phyloP scores from a whole-genome alignment of 2,888 invertebrate genomes.

The Hedya salicella region DNA sequence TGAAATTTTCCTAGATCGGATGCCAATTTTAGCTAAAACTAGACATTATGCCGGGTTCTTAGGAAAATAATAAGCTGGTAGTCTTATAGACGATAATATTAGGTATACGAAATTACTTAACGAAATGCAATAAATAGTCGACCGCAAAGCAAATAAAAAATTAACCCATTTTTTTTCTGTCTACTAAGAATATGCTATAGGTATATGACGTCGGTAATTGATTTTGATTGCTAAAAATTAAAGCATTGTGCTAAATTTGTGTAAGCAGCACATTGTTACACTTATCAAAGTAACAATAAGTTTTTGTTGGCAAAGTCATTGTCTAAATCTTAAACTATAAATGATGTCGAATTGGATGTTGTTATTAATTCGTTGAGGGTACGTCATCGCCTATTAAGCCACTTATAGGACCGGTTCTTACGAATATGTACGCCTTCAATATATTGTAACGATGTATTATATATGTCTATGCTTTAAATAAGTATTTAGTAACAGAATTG shows the following conservation, averaged over 20 bases:
- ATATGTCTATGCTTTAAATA: conserved; percentile 12
- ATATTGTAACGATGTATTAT: conserved; percentile 39
- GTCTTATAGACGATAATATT: too few species aligned
- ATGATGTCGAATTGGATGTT: conserved; percentile 32
- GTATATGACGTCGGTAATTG: background rate
- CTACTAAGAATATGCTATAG: too few species aligned
- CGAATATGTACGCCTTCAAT: conserved; percentile 32
- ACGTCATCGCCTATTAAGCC: conserved; percentile 39
- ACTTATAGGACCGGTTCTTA: conserved; percentile 37
- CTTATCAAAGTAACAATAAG: background rate
- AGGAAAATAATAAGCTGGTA: too few species aligned
- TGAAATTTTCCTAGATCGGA: too few species aligned
- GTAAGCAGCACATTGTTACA: conserved; percentile 5
- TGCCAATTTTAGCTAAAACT: too few species aligned
- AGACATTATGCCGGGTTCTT: too few species aligned
- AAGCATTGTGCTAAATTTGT: background rate
- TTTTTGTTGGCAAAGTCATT: conserved; percentile 33
- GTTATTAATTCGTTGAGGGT: conserved; percentile 38
- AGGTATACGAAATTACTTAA: too few species aligned
- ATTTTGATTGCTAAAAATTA: background rate
- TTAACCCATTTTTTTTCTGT: too few species aligned
- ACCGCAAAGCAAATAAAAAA: too few species aligned
- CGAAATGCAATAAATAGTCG: too few species aligned
- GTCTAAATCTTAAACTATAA: conserved; percentile 30
- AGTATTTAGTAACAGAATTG: background rate